Conservation (phyloP, 2,888 invertebrate genomes). For the Acheta domesticus region DNA sequence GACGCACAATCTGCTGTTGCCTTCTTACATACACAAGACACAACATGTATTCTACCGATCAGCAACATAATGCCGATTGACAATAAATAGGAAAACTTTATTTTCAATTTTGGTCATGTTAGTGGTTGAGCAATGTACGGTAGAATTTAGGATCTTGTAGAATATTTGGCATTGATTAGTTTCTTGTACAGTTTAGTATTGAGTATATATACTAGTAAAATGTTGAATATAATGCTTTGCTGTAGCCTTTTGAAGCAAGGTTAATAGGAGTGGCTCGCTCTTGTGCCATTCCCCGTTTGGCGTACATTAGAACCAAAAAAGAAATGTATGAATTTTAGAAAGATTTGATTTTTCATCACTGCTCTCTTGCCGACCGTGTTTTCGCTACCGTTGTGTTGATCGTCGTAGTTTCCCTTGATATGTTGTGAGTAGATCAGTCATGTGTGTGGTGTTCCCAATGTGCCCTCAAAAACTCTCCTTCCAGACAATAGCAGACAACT, state of each 20-base stretch:
- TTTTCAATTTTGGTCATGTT: slow-evolving; percentile 7
- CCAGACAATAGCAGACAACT: too few species aligned
- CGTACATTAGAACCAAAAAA: slow-evolving; percentile 12
- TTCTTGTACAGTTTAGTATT: slow-evolving; percentile 18
- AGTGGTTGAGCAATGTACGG: slow-evolving; percentile 18
- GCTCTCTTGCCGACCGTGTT: slow-evolving; percentile 34
- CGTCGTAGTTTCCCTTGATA: neutral
- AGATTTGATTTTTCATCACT: slow-evolving; percentile 33
- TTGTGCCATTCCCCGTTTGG: neutral
- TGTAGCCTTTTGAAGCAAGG: slow-evolving; percentile 10
- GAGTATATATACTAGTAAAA: neutral
- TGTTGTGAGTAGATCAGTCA: neutral
- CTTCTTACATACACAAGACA: neutral
- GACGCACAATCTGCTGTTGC: neutral
- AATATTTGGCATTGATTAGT: neutral
- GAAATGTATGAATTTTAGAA: neutral
- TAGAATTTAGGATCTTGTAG: neutral
- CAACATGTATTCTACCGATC: slow-evolving; percentile 6
- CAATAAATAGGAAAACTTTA: neutral
- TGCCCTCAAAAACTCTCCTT: neutral
- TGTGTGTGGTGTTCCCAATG: neutral
- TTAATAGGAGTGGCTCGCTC: neutral
- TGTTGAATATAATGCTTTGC: slow-evolving; percentile 11
- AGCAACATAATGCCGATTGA: neutral
- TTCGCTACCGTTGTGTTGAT: slow-evolving; percentile 20